Percentiles rank a stretch among this genome's conserved stretches.
Evolutionary conservation across 2,113 vertebrate species (phyloP).

Genomic region (Cercopithecus mona): DNA sequence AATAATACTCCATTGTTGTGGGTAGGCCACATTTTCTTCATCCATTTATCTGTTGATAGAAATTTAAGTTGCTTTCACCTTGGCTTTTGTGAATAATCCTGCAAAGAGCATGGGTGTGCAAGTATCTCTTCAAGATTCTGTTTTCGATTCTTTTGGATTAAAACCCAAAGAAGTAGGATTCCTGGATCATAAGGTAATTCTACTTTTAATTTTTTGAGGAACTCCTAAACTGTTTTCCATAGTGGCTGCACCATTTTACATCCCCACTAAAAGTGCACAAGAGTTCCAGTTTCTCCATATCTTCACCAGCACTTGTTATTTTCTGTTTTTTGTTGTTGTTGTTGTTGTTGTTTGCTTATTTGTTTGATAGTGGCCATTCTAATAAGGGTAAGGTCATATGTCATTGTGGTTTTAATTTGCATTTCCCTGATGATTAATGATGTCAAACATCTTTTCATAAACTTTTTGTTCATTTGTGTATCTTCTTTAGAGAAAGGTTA

Average conservation of each 20-base stretch:
- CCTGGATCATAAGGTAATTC: background rate
- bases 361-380: background rate
- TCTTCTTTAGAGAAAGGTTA: too few relatives aligned
- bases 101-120: too few relatives aligned
- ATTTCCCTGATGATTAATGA: background rate
- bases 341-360: too few relatives aligned
- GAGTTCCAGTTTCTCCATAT: background rate
- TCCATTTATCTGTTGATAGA: background rate
- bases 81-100: background rate
- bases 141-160: background rate
- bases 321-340: background rate
- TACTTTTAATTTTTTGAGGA: background rate
- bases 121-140: background rate
- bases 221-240: background rate
- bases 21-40: too few relatives aligned
- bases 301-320: background rate
- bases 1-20: background rate
- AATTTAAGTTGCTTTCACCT: background rate
- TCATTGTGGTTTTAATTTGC: too few relatives aligned
- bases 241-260: background rate
- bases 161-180: background rate
- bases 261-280: background rate
- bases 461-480: too few relatives aligned
- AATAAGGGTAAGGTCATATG: background rate
- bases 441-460: too few relatives aligned